Percentiles rank a stretch among this genome's conserved stretches.
Conservation (phyloP, 2,888 invertebrate species). For the Tenthredo distinguenda region DNA sequence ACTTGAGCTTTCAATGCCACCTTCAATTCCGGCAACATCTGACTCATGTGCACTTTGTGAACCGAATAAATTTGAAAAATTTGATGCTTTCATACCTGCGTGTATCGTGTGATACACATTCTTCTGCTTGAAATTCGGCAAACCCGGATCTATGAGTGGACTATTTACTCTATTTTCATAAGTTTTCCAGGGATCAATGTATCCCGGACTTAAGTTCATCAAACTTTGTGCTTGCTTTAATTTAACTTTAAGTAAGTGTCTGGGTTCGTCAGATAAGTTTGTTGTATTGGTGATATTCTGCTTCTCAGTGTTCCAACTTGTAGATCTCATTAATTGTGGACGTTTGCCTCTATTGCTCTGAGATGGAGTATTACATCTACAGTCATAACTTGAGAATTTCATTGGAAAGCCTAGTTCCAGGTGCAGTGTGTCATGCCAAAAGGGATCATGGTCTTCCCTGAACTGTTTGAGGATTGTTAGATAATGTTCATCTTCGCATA, state of each 20-base stretch:
- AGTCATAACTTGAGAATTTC: conserved; percentile 1
- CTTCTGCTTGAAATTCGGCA: neutral
- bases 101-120: conserved; percentile 77
- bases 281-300: neutral
- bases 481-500: conserved; percentile 54
- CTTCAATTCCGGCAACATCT: conserved; percentile 15
- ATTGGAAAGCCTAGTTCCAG: conserved; percentile 28
- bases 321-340: neutral
- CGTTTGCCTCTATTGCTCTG: neutral
- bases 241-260: conserved; percentile 64
- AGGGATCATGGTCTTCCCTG: conserved; percentile 32
- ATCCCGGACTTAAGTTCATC: conserved; percentile 70
- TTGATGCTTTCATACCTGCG: conserved; percentile 65
- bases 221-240: conserved; percentile 77
- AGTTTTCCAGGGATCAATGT: conserved; percentile 8
- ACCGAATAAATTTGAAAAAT: conserved; percentile 24
- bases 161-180: conserved; percentile 7
- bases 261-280: conserved; percentile 45
- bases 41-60: conserved; percentile 14
- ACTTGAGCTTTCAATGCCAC: conserved; percentile 31
- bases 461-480: conserved; percentile 46
- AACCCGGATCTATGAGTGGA: conserved; percentile 30
- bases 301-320: conserved; percentile 3
- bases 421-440: conserved; percentile 14
- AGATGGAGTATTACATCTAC: neutral